These are phyloP conservation scores for Andrena fulva DNA, from an alignment of 2,888 invertebrate species.

Conservation along the genomic window DNA sequence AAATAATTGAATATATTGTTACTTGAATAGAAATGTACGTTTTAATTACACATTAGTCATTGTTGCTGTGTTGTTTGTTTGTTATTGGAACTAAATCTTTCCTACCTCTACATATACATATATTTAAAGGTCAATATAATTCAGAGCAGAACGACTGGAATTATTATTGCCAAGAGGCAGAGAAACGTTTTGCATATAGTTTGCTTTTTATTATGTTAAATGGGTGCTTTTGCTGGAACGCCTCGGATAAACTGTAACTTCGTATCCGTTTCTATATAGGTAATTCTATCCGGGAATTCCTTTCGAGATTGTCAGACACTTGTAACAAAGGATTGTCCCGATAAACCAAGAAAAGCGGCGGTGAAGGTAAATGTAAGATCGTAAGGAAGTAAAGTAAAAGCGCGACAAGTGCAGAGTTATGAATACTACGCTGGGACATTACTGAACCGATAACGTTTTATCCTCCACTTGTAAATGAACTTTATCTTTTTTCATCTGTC, in stretches of 20 bases:
- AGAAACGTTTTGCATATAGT: not conserved
- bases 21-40: too few species aligned
- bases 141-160: not conserved
- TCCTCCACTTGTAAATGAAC: slow-evolving; percentile 15
- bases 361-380: slow-evolving; percentile 59
- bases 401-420: slow-evolving; percentile 42
- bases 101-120: not conserved
- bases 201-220: not conserved
- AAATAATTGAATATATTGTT: too few species aligned
- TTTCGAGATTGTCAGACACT: slow-evolving; percentile 26
- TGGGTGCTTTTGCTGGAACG: not conserved
- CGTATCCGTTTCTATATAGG: not conserved
- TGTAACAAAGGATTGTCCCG: slow-evolving; percentile 61
- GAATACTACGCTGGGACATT: slow-evolving; percentile 15
- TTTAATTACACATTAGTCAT: too few species aligned
- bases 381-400: slow-evolving; percentile 19
- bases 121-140: not conserved
- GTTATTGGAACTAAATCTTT: too few species aligned
- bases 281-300: slow-evolving; percentile 18
- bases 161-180: not conserved
- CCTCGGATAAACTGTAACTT: not conserved
- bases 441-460: not conserved
- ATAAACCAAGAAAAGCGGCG: slow-evolving; percentile 84
- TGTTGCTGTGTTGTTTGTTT: too few species aligned
- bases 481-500: not conserved